Conservation (phyloP, 2,888 invertebrate genomes). For the Drosophila macrospina region DNA sequence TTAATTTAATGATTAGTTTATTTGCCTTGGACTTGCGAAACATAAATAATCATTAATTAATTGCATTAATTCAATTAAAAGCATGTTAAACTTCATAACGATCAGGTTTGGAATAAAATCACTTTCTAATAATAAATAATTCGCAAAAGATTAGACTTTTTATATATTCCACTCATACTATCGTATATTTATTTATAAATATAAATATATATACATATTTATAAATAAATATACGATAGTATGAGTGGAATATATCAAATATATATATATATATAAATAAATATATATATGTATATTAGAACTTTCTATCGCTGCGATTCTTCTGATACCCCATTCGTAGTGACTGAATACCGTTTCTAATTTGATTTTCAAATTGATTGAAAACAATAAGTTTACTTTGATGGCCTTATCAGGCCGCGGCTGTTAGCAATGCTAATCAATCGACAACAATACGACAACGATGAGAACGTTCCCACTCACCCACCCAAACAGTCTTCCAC, state of each 20-base stretch:
- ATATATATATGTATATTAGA: slow-evolving; percentile 3
- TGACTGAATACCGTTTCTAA: slow-evolving; percentile 53
- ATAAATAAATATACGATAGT: too few relatives aligned
- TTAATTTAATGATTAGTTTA: background rate
- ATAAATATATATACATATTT: too few relatives aligned
- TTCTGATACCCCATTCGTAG: slow-evolving; percentile 10
- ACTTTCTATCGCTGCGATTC: slow-evolving; percentile 22
- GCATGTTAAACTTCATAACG: too few relatives aligned
- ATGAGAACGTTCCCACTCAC: background rate
- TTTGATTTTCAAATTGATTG: slow-evolving; percentile 55
- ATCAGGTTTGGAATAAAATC: too few relatives aligned
- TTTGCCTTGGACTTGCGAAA: too few relatives aligned
- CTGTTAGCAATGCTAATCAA: slow-evolving; percentile 59
- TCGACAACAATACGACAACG: slow-evolving; percentile 6
- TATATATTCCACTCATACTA: background rate
- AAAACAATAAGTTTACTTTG: slow-evolving; percentile 15
- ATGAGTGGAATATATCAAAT: background rate
- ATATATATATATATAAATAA: too few relatives aligned
- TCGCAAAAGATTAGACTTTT: background rate
- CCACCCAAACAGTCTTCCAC: background rate
- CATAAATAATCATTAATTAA: too few relatives aligned
- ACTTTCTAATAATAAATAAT: background rate
- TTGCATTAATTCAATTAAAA: too few relatives aligned
- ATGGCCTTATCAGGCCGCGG: slow-evolving; percentile 28
- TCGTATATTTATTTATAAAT: too few relatives aligned